phyloP scores from a whole-genome alignment of 1,140 invertebrate genomes.

The Drosophila cardini region DNA sequence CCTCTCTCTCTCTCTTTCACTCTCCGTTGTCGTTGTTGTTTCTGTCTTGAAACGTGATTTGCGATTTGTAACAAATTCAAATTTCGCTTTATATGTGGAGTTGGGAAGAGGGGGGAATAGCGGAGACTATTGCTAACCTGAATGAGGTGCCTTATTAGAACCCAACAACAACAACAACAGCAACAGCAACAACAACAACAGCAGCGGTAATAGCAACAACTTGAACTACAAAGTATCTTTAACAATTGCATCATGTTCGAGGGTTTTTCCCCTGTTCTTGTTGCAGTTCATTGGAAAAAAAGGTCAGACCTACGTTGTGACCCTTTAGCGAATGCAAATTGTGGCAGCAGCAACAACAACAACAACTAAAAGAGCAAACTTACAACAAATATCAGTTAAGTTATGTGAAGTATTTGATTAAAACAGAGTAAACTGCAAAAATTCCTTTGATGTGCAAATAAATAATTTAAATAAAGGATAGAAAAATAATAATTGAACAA shows the following conservation, averaged over 20 bases:
- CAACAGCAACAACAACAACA: background rate
- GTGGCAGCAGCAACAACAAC: background rate
- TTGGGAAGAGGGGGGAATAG: background rate
- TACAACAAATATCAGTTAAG: slow-evolving; percentile 12
- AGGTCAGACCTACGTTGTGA: slow-evolving; percentile 65
- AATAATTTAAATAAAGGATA: background rate
- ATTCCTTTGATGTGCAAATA: background rate
- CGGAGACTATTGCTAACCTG: slow-evolving; percentile 1
- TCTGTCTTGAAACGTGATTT: slow-evolving; percentile 74
- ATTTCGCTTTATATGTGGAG: slow-evolving; percentile 49
- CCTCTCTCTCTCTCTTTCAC: background rate
- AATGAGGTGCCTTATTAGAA: slow-evolving; percentile 43
- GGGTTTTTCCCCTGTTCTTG: slow-evolving; percentile 27
- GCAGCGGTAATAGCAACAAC: slow-evolving; percentile 8
- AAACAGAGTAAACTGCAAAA: background rate
- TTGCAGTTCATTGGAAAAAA: slow-evolving; percentile 51
- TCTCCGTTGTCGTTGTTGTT: slow-evolving; percentile 23
- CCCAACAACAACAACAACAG: slow-evolving; percentile 5
- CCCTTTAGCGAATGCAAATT: slow-evolving; percentile 36
- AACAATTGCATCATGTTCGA: slow-evolving; percentile 21
- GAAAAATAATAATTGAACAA: no score
- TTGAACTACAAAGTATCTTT: slow-evolving; percentile 1
- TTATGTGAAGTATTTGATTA: slow-evolving; percentile 9
- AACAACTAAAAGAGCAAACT: slow-evolving; percentile 5
- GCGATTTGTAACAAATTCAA: slow-evolving; percentile 83